A percentile compares a stretch with the other conserved stretches of the same genome.
Evolutionary conservation across 2,113 vertebrate genomes (phyloP).

Genomic region (Monopterus albus): DNA sequence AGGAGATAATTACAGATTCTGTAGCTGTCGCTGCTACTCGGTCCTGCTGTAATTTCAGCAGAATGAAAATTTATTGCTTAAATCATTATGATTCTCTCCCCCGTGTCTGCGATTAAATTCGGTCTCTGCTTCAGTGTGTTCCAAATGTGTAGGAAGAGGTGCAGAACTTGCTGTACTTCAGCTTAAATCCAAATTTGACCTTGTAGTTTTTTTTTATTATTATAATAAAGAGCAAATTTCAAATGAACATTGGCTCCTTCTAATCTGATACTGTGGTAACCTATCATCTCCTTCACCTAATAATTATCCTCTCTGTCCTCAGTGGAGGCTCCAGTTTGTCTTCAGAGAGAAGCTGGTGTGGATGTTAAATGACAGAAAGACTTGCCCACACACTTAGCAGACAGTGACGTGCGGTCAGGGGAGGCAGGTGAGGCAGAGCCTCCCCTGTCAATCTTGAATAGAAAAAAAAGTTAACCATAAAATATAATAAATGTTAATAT

Average conservation of each 20-base stretch:
- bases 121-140: slow-evolving; percentile 40
- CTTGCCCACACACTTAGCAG: not conserved
- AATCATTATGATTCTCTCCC: slow-evolving; percentile 59
- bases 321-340: slow-evolving; percentile 1
- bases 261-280: slow-evolving; percentile 58
- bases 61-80: slow-evolving; percentile 61
- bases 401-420: too few species aligned
- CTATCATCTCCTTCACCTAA: slow-evolving; percentile 51
- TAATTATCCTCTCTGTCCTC: slow-evolving; percentile 52
- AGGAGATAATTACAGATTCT: slow-evolving; percentile 66
- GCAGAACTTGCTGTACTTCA: slow-evolving; percentile 22
- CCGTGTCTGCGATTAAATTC: slow-evolving; percentile 35
- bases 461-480: too few species aligned
- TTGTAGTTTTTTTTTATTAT: slow-evolving; percentile 59
- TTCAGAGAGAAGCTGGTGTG: not conserved
- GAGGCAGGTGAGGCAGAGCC: too few species aligned
- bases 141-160: slow-evolving; percentile 36
- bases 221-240: slow-evolving; percentile 47
- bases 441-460: too few species aligned
- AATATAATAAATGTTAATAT: too few species aligned
- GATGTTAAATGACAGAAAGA: not conserved
- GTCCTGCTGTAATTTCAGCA: slow-evolving; percentile 43
- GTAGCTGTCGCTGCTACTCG: slow-evolving; percentile 34
- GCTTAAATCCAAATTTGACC: slow-evolving; percentile 54
- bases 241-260: slow-evolving; percentile 36